Conservation (phyloP, 1,140 invertebrate species). For the Galendromus occidentalis region DNA sequence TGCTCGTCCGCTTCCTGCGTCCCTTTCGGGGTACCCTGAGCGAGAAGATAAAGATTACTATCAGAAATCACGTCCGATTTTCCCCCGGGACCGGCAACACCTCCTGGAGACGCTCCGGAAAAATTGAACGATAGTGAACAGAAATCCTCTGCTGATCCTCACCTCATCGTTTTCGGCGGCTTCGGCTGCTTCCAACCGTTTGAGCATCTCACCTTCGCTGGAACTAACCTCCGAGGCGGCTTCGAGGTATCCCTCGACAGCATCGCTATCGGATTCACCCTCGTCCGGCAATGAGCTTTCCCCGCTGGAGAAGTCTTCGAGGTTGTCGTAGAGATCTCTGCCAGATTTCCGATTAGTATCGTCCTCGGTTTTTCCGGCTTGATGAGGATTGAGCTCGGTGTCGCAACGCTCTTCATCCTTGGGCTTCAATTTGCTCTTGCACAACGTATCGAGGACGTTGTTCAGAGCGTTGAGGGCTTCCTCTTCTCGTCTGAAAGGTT, state of each 20-base stretch:
- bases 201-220: conserved; percentile 1
- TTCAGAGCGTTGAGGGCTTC: conserved; percentile 2
- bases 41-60: too few species aligned
- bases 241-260: not conserved
- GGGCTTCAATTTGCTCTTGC: not conserved
- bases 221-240: conserved; percentile 7
- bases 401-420: too few species aligned
- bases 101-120: too few species aligned
- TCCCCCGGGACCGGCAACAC: too few species aligned
- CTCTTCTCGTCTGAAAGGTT: not conserved
- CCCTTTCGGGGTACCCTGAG: too few species aligned
- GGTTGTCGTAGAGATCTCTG: not conserved
- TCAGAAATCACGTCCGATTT: too few species aligned
- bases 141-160: not conserved
- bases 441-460: not conserved
- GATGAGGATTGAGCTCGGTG: not conserved
- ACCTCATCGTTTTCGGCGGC: not conserved
- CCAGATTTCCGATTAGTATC: not conserved
- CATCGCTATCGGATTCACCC: not conserved
- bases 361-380: not conserved
- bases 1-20: too few species aligned
- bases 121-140: too few species aligned
- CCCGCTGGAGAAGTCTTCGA: not conserved
- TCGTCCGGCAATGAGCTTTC: conserved; percentile 1
- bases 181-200: not conserved